Base-by-base conservation (phyloP, 1,140 invertebrate genomes). In the Plodia interpunctella region DNA sequence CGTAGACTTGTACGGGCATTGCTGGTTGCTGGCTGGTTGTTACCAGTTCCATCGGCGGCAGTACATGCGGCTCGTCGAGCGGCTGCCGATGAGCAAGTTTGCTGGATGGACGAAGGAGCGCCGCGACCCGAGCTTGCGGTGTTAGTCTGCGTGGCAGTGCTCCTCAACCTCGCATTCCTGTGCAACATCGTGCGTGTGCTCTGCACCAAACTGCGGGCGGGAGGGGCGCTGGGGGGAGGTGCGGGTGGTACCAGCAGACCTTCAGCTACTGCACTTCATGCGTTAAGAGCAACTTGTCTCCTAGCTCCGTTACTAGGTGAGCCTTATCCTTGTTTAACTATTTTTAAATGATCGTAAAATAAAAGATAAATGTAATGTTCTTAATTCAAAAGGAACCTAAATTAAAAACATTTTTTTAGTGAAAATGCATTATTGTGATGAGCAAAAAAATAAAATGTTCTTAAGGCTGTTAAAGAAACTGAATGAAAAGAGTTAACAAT, bases 171-270 rank as follows among this genome's bases (percentile, higher is more conserved):
- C 18, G 90, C 96, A 56, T 98, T 99, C 87, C 92, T 99, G 32
- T 95, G 96, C 84, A 98, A 98, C 90, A 98, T 99, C 72, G 94
- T 98, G 51, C 92, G 97, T 57, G 96, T 98, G 3, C 91, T 98
- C n/a, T 92, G 97, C 30, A 94, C 95, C 5, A 98, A 98, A 85
- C 88, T 98, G 55, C 92, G 95, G 72, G 70, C 93, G 84, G 79
- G 93, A 88, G 84, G 80, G n/a, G 74, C 74, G 5, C 83, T 82
- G 13, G 82, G 87, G 60, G 62, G 89, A 86, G 92, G 91, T 74
- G 86, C 90, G 90, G 90, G 89, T 17, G 87, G 90, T 79, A 21
- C 89, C 80, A 70, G 91, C 32, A 92, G 92, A 67, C 94, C 92
- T 51, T 95, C 92, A 1, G 91, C 92, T 19, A 93, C 94, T 0